A percentile compares a stretch with the other conserved stretches of the same genome.
Conservation (phyloP, 2,113 vertebrate genomes). For the Grammomys dolichurus region DNA sequence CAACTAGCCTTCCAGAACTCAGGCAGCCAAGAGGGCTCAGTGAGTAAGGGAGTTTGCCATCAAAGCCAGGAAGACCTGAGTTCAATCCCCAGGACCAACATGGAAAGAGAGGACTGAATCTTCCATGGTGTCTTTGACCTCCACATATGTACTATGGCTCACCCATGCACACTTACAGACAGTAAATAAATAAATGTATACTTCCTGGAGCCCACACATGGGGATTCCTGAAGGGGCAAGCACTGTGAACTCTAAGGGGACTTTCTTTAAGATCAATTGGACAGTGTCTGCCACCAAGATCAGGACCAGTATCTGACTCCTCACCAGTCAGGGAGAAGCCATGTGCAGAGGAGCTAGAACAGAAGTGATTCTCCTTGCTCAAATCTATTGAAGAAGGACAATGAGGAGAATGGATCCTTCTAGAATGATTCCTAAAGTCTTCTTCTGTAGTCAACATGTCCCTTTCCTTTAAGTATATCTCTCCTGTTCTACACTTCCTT, state of each 20-base stretch:
- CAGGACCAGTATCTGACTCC: not conserved
- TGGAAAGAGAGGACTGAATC: not conserved
- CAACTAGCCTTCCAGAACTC: not conserved
- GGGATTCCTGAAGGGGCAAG: not conserved
- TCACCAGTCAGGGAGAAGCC: not conserved
- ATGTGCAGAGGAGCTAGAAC: not conserved
- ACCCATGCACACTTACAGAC: not conserved
- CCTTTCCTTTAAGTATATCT: not conserved
- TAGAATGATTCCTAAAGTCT: not conserved
- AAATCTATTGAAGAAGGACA: not conserved
- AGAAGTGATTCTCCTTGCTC: not conserved
- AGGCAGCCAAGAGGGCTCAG: not conserved
- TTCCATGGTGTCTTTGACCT: not conserved
- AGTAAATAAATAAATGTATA: not conserved
- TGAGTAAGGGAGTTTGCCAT: not conserved
- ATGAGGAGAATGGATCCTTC: not conserved
- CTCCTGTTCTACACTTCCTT: not conserved
- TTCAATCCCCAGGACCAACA: not conserved
- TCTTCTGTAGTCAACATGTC: not conserved
- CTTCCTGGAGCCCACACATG: not conserved
- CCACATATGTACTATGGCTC: not conserved
- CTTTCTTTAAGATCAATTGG: accelerated
- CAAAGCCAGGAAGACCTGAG: not conserved
- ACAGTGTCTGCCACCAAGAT: not conserved
- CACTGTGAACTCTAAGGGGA: not conserved